Evolutionary conservation across 2,113 vertebrate species (phyloP), one percentile per base, ranked within the genome.

Genomic region (Hucho hucho): DNA sequence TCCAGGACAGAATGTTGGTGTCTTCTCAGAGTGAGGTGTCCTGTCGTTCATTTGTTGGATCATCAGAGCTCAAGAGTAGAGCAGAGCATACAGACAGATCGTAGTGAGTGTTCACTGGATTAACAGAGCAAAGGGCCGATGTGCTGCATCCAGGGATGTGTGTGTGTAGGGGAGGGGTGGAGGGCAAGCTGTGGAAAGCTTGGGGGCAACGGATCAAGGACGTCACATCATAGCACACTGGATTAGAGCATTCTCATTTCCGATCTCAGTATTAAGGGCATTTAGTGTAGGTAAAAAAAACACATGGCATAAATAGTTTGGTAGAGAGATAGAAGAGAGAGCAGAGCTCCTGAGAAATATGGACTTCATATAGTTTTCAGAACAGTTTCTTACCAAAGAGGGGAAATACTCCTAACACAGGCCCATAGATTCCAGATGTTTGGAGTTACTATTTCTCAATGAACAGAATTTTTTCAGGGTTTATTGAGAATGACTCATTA

Each of bases 181-280:
- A 56, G 53, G 32, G 72, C 26, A 53, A 79, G 75, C 29, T 24
- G 24, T 43, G 24, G 71, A 84, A 79, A 68, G 84, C 74, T 79
- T 70, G 75, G 73, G 79, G 7, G 76, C 76, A 74, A 69, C 74
- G 75, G 69, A 87, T 86, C 87, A 86, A 86, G 88, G 82, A 67
- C 75, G 65, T 81, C 84, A 80, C 77, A 85, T 74, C 77, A 69
- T 78, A 59, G 83, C 81, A 73, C 78, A 75, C 70, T 85, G 85
- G 91, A 92, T 92, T 92, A 92, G 26, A 83, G 86, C 32, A 20
- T 84, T 89, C 78, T 91, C 88, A 91, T 92, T 92, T 91, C 89
- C 89, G 86, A 85, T 85, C 79, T 84, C n/a, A 65, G 84, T 83
- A 89, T 88, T 88, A 76, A 81, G 73, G 87, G 47, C 87, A 78